Conservation (phyloP, 2,888 invertebrate species). For the Panzeria rudis region DNA sequence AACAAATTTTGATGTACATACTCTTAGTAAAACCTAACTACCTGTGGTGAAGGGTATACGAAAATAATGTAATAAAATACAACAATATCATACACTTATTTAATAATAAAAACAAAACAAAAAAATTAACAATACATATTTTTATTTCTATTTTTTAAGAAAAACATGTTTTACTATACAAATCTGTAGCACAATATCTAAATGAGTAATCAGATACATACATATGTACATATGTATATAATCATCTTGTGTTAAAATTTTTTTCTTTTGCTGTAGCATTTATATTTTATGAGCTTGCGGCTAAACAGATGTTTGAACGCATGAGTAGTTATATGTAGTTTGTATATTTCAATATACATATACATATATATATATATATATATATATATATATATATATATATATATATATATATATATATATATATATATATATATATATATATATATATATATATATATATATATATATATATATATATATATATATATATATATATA, state of each 20-base stretch:
- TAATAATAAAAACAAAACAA: not conserved
- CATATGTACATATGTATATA: not conserved
- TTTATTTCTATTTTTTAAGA: conserved; percentile 8
- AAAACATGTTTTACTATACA: conserved; percentile 1
- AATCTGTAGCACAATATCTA: not conserved
- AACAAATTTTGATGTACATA: no score
- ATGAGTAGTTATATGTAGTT: not conserved
- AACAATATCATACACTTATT: not conserved
- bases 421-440: no score
- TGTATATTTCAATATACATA: not conserved
- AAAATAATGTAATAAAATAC: not conserved
- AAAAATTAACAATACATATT: not conserved
- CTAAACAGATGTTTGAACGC: not conserved
- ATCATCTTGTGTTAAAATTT: not conserved
- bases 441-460: no score
- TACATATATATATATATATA: no score
- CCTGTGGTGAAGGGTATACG: not conserved
- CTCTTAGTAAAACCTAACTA: no score
- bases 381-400: no score
- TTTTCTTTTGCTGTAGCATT: not conserved
- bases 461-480: no score
- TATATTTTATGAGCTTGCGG: not conserved
- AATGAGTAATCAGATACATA: no score
- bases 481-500: no score
- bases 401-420: no score